Evolutionary conservation across 2,888 invertebrate species (phyloP).

Genomic region (Invenusta paracnida): DNA sequence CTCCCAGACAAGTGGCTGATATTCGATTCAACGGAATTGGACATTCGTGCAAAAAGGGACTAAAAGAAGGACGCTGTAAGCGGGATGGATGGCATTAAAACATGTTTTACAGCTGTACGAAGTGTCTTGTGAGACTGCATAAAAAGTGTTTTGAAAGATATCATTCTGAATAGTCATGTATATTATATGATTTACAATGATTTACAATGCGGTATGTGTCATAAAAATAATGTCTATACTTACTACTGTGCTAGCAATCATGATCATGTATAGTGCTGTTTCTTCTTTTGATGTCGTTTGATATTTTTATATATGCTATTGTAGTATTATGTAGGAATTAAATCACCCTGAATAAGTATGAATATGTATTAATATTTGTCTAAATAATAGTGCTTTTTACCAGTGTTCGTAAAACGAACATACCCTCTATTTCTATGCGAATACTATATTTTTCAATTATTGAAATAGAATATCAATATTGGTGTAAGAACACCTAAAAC

Average conservation of each 20-base stretch:
- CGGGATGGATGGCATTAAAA: background rate
- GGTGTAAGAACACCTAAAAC: background rate
- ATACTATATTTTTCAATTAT: slow-evolving; percentile 4
- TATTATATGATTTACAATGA: background rate
- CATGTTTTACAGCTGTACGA: background rate
- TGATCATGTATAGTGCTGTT: background rate
- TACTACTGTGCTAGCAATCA: slow-evolving; percentile 7
- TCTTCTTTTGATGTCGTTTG: background rate
- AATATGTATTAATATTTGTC: slow-evolving; percentile 6
- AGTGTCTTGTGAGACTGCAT: background rate
- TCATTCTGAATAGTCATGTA: slow-evolving; percentile 16
- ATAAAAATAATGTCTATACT: background rate
- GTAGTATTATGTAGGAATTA: background rate
- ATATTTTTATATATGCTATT: background rate
- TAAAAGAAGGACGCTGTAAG: background rate
- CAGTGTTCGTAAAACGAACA: slow-evolving; percentile 17
- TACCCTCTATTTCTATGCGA: background rate
- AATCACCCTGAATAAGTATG: background rate
- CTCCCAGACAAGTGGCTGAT: background rate
- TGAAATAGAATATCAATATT: slow-evolving; percentile 22
- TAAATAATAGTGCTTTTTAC: background rate
- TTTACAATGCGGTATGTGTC: background rate
- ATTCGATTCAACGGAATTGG: background rate
- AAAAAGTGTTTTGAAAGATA: slow-evolving; percentile 21
- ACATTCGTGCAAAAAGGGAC: background rate